Evolutionary conservation across 2,888 invertebrate genomes (phyloP), one percentile per base, ranked within the genome.

Genomic region (Caenorhabditis sp.): DNA sequence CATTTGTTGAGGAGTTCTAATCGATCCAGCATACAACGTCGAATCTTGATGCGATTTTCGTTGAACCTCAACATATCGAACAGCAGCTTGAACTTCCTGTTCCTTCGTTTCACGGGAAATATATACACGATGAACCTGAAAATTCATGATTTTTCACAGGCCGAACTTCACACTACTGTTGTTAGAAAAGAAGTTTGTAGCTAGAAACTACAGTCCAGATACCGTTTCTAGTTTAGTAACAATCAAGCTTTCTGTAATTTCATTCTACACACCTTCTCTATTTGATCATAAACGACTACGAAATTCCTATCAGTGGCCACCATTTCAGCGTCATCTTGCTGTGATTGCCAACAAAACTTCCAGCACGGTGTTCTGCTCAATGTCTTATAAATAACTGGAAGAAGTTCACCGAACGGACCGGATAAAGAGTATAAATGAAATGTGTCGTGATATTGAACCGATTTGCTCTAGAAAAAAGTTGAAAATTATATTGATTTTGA

Each of bases 381-480:
- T 17, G 72, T 65, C 21, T 70, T 71, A 61, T 77, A 80, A 20
- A 82, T 72, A 12, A 82, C 76, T 4, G 82, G 80, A 12, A 77
- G 63, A 14, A 80, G 58, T 62, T 82, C 82, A 53, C 75, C 76
- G 50, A 78, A 77, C 1, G 80, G 82, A 17, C 78, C 77, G 0
- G 82, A 72, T 14, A 82, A 65, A 12, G 80, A 78, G 63, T 76
- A 80, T 14, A 82, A 63, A 25, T 75, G 70, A 36, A 75, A 75
- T 21, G 70, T 70, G 56, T 75, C 73, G 53, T 73, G 68, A 25
- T 52, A 49, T 27, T 73, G 68, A 50, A 68, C 65, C 1, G 54
- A 62, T 23, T 73, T 43, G 14, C 43, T 43, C 43, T 43, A 17
- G 3, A 43, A 43, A 17, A 17, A 2, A 31, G 10, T 31, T 31